Evolutionary conservation across 1,140 invertebrate species (phyloP), one percentile per base, ranked within the genome.

Genomic region (Aphis craccivora): DNA sequence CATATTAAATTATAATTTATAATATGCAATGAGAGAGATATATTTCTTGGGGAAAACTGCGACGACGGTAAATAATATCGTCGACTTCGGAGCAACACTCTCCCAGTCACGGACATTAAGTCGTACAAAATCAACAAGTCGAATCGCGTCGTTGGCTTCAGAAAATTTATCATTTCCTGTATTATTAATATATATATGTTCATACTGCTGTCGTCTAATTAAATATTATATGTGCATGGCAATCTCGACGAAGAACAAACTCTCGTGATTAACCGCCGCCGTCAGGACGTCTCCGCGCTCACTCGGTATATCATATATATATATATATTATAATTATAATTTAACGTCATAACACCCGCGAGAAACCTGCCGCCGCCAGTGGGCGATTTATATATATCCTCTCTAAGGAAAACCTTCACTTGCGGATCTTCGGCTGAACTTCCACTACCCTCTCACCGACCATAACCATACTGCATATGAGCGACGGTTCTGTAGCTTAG

Each of bases 141-240:
- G 45, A 89, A 89, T 51, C n/a, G 87, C 43, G 30, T 89, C 48
- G 87, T 67, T 14, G 25, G 14, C 53, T 53, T 43, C 48, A 48
- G 43, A n/a, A 89, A 89, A 89, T 89, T 89, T 89, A 89, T 89
- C 87, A 89, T 89, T 89, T 89, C 87, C 87, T 37, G 60, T 67
- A 67, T 67, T 67, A 81, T 35, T 81, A 81, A 81, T 37, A 81
- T 81, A 81, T 81, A 20, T 81, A n/a, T 81, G 76, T 81, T 35
- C 76, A 81, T 37, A 30, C 30, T 67, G 30, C 60, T 67, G 60
- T 67, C 60, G 81, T 84, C 37, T 37, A 84, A 84, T 84, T 84
- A 84, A 84, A 84, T 84, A 84, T 84, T 40, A 40, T 37, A 37
- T 84, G 81, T 40, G 37, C 20, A 37, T 8, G 23, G 81, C 35